Conservation (phyloP, 2,797 vertebrate genomes). For the Aselliscus stoliczkanus region DNA sequence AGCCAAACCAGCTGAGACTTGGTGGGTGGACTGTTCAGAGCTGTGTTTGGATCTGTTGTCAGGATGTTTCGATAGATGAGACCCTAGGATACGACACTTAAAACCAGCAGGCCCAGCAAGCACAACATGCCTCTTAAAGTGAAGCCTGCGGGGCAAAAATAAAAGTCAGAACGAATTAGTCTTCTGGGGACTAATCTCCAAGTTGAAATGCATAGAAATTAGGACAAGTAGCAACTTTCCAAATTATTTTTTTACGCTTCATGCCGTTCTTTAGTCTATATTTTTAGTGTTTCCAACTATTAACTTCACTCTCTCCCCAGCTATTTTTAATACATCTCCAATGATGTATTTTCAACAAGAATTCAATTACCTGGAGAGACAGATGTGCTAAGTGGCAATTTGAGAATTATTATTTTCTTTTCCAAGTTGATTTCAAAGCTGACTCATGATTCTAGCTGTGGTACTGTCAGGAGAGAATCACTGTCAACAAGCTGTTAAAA, state of each 20-base stretch:
- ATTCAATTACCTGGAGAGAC: constrained; percentile 65
- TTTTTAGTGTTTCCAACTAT: constrained; percentile 19
- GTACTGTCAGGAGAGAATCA: constrained; percentile 50
- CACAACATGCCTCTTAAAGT: constrained; percentile 31
- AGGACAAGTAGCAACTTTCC: constrained; percentile 32
- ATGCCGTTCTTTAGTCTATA: constrained; percentile 4
- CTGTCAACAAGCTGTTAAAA: constrained; percentile 80
- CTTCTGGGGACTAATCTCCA: constrained; percentile 41
- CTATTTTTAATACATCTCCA: constrained; percentile 25
- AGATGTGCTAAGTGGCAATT: constrained; percentile 68
- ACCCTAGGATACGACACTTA: constrained; percentile 46
- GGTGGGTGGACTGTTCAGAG: constrained; percentile 21
- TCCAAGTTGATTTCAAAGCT: constrained; percentile 53
- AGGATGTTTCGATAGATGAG: constrained; percentile 49
- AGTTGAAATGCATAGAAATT: constrained; percentile 48
- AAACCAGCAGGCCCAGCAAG: constrained; percentile 49
- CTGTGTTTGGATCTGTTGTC: constrained; percentile 39
- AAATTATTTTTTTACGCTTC: constrained; percentile 57
- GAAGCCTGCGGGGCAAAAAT: constrained; percentile 22
- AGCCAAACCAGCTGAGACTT: constrained; percentile 66
- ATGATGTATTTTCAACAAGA: constrained; percentile 64
- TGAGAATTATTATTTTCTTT: constrained; percentile 60
- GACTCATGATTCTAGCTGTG: constrained; percentile 59
- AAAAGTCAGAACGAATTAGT: constrained; percentile 33
- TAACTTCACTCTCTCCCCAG: constrained; percentile 8